These are phyloP conservation scores for Neuroscelio doddi DNA, from an alignment of 2,888 invertebrate species.

Conservation along the genomic window DNA sequence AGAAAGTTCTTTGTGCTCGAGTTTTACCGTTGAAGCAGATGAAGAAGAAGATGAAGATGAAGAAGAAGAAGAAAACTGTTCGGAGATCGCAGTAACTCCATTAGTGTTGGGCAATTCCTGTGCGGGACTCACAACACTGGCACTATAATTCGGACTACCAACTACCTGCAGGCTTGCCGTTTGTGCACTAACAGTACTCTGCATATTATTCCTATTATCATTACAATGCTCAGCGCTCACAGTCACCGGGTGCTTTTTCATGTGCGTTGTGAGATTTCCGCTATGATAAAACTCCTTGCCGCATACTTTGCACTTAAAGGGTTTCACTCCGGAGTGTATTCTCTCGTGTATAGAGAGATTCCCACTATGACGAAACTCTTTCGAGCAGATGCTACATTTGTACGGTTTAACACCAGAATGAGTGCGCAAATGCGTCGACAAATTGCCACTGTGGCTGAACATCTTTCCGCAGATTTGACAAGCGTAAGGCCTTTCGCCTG, in stretches of 20 bases:
- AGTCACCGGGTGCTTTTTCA: constrained; percentile 67
- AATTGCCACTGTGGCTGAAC: constrained; percentile 70
- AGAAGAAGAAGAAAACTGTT: constrained; percentile 21
- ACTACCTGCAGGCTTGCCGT: constrained; percentile 1
- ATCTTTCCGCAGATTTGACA: constrained; percentile 70
- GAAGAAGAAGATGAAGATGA: too few species aligned
- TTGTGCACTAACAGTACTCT: constrained; percentile 16
- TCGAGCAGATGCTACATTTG: constrained; percentile 65
- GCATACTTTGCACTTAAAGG: constrained; percentile 70
- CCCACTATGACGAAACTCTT: constrained; percentile 68
- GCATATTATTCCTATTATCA: constrained; percentile 40
- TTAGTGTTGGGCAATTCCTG: constrained; percentile 6
- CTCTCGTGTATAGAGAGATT: constrained; percentile 70
- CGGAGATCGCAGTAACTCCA: constrained; percentile 8
- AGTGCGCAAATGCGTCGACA: constrained; percentile 68
- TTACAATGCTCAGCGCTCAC: constrained; percentile 50
- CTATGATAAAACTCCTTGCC: constrained; percentile 70
- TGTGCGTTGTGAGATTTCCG: constrained; percentile 69
- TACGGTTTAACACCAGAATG: constrained; percentile 70
- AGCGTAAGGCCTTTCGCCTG: constrained; percentile 69
- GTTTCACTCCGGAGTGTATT: constrained; percentile 70
- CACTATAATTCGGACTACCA: constrained; percentile 12
- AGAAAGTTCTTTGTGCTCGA: constrained; percentile 29
- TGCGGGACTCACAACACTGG: neutral
- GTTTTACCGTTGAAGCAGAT: too few species aligned